A percentile compares a stretch with the other conserved stretches of the same genome.
Conservation (phyloP, 1,140 invertebrate genomes). For the Venustaconcha ellipsiformis region DNA sequence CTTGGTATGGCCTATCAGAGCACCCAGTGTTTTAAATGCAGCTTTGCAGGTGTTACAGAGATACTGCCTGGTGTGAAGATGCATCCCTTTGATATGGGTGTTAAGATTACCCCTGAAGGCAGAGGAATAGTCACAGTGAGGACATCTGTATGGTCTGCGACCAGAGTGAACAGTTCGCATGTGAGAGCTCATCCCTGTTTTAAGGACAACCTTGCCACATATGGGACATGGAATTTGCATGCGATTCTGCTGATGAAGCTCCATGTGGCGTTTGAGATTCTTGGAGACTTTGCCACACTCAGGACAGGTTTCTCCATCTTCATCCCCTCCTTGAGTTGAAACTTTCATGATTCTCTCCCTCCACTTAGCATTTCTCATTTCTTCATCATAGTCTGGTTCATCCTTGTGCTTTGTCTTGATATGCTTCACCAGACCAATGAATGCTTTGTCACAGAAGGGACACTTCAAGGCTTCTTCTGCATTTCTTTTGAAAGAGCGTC, state of each 20-base stretch:
- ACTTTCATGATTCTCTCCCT: constrained; percentile 66
- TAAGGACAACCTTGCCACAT: constrained; percentile 66
- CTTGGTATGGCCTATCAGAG: constrained; percentile 65
- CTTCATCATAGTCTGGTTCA: constrained; percentile 63
- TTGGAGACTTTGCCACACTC: constrained; percentile 65
- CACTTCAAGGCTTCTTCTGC: constrained; percentile 64
- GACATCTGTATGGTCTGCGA: constrained; percentile 63
- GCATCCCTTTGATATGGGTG: constrained; percentile 66
- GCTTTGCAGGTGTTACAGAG: constrained; percentile 63
- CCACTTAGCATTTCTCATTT: constrained; percentile 67
- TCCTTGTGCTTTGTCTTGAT: constrained; percentile 64
- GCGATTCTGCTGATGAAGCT: constrained; percentile 64
- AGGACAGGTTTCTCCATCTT: constrained; percentile 58
- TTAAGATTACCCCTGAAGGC: constrained; percentile 66
- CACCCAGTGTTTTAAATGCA: constrained; percentile 65
- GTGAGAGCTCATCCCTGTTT: constrained; percentile 65
- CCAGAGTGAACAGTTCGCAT: constrained; percentile 65
- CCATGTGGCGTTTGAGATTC: constrained; percentile 64
- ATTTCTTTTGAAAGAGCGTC: constrained; percentile 58
- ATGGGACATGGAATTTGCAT: constrained; percentile 66
- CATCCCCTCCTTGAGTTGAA: constrained; percentile 56
- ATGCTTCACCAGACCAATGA: constrained; percentile 64
- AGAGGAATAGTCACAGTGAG: constrained; percentile 64
- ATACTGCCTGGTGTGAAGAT: constrained; percentile 64
- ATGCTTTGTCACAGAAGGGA: constrained; percentile 65